phyloP scores from a whole-genome alignment of 2,113 vertebrate species.

The Herpailurus yagouaroundi region DNA sequence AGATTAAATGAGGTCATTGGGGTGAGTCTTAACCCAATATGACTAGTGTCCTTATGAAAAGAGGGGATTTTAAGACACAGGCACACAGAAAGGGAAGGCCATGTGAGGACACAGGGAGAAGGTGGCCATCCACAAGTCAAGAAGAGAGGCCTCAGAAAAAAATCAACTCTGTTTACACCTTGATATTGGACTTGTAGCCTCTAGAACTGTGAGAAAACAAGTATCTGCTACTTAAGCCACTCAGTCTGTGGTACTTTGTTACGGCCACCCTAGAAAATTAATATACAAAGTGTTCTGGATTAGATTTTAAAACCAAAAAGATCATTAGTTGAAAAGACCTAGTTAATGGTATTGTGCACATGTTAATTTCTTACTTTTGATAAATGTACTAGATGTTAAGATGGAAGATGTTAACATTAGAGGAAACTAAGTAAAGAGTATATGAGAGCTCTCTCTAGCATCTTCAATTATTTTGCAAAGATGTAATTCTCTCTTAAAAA shows the following conservation, averaged over 20 bases:
- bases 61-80: neutral
- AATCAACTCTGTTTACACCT: rapidly evolving
- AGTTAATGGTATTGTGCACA: neutral
- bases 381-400: neutral
- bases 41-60: neutral
- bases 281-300: neutral
- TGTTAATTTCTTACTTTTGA: neutral
- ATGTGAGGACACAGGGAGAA: neutral
- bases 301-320: neutral
- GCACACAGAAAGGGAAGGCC: neutral
- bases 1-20: neutral
- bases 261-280: neutral
- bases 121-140: rapidly evolving
- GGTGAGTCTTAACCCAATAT: neutral
- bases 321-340: neutral
- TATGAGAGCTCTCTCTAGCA: neutral
- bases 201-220: neutral
- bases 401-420: neutral
- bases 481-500: neutral
- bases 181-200: neutral
- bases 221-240: neutral
- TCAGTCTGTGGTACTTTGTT: neutral
- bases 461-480: neutral
- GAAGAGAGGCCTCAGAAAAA: neutral
- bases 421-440: neutral